These are phyloP conservation scores for Premnoplex brunnescens DNA, from an alignment of 2,797 vertebrate genomes.

Conservation along the genomic window DNA sequence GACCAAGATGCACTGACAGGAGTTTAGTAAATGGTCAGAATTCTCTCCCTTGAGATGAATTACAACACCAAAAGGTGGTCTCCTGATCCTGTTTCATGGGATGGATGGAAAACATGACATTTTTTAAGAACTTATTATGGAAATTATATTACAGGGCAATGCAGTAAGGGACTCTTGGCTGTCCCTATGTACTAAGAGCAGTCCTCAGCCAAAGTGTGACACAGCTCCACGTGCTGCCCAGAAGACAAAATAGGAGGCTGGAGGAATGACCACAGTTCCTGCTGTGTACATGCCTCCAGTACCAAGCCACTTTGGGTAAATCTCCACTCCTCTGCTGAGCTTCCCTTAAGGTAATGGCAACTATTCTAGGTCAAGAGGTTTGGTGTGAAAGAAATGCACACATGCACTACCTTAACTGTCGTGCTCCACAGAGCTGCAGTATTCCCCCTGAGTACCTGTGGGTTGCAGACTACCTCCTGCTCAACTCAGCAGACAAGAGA, in stretches of 20 bases:
- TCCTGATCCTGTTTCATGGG: not conserved
- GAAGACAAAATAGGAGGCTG: not conserved
- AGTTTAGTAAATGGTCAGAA: not conserved
- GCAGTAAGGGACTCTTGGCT: not conserved
- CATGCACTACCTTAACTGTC: not conserved
- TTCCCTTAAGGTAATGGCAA: not conserved
- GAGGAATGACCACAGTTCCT: not conserved
- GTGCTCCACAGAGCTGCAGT: not conserved
- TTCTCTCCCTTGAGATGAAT: not conserved
- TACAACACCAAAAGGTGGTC: not conserved
- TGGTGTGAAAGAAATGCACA: not conserved
- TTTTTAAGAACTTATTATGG: not conserved
- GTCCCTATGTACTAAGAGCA: not conserved
- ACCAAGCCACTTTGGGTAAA: not conserved
- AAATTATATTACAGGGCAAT: not conserved
- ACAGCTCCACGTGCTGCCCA: rapidly evolving
- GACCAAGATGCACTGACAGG: not conserved
- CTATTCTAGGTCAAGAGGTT: not conserved
- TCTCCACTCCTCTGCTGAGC: not conserved
- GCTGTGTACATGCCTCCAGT: not conserved
- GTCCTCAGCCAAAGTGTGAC: not conserved
- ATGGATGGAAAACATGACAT: not conserved
- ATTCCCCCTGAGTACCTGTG: not conserved
- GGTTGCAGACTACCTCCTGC: not conserved
- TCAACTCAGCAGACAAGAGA: not conserved